These are phyloP conservation scores for Solenopsis fugax DNA, from an alignment of 1,140 invertebrate genomes.

Conservation along the genomic window DNA sequence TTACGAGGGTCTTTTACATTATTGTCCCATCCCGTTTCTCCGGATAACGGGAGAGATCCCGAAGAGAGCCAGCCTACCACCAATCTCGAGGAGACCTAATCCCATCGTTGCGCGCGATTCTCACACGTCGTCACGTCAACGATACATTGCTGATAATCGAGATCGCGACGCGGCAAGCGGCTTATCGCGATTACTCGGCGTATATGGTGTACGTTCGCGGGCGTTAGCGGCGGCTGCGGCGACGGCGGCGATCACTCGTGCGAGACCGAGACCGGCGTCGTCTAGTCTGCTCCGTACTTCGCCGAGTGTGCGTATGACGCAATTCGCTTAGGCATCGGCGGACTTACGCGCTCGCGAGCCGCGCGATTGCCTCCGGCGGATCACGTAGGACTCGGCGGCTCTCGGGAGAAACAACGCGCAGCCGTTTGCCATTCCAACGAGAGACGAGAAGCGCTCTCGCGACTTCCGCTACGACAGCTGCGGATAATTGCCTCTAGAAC, in stretches of 20 bases:
- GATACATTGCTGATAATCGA: slow-evolving; percentile 41
- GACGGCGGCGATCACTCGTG: slow-evolving; percentile 49
- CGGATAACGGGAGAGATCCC: background rate
- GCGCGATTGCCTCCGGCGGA: slow-evolving; percentile 47
- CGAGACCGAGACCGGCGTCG: slow-evolving; percentile 70
- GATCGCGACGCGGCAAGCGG: slow-evolving; percentile 38
- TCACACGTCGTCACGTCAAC: background rate
- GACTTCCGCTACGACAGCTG: slow-evolving; percentile 55
- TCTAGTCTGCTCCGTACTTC: slow-evolving; percentile 60
- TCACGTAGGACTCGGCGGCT: slow-evolving; percentile 33
- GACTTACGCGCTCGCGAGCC: slow-evolving; percentile 45
- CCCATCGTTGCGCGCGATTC: background rate
- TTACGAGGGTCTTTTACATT: slow-evolving; percentile 6
- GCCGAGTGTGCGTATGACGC: slow-evolving; percentile 36
- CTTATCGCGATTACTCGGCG: slow-evolving; percentile 54
- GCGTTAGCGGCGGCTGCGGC: slow-evolving; percentile 2
- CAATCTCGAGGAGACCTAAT: background rate
- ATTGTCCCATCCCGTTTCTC: background rate
- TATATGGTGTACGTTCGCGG: slow-evolving; percentile 11
- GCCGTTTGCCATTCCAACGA: slow-evolving; percentile 8
- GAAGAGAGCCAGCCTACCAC: background rate
- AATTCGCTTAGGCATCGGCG: slow-evolving; percentile 58
- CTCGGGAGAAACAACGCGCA: slow-evolving; percentile 25
- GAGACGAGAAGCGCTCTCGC: slow-evolving; percentile 17
- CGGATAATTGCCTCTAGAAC: slow-evolving; percentile 40